phyloP scores from a whole-genome alignment of 2,888 invertebrate species.

The Emmelina monodactyla region DNA sequence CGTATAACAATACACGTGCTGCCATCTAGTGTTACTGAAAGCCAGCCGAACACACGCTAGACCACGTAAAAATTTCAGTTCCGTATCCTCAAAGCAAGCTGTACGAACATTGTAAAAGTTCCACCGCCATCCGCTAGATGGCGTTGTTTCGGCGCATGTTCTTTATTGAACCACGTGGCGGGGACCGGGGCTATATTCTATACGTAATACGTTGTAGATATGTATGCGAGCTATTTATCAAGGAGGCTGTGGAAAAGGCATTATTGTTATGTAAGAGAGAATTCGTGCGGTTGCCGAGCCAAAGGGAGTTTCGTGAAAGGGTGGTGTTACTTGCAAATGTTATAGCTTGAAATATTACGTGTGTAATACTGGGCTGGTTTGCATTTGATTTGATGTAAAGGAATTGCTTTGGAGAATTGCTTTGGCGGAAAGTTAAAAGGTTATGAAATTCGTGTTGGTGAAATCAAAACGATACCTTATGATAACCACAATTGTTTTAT shows the following conservation, averaged over 20 bases:
- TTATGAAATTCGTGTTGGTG: background rate
- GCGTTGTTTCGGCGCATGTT: slow-evolving; percentile 28
- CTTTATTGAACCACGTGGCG: slow-evolving; percentile 59
- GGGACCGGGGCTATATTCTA: slow-evolving; percentile 19
- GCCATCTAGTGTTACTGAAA: slow-evolving; percentile 35
- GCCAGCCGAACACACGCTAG: slow-evolving; percentile 8
- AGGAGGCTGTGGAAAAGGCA: slow-evolving; percentile 44
- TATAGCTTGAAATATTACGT: slow-evolving; percentile 45
- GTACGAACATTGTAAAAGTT: slow-evolving; percentile 16
- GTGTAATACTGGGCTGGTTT: slow-evolving; percentile 38
- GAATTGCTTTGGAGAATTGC: background rate
- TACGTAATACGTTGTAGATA: slow-evolving; percentile 15
- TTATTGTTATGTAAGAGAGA: slow-evolving; percentile 62
- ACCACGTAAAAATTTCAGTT: background rate
- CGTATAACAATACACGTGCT: slow-evolving; percentile 22
- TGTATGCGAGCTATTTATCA: slow-evolving; percentile 29
- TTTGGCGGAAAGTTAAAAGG: background rate
- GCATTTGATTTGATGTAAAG: slow-evolving; percentile 22
- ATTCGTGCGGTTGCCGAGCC: slow-evolving; percentile 54
- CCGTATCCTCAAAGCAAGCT: background rate
- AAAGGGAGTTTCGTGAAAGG: slow-evolving; percentile 38
- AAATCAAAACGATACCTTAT: too few relatives aligned
- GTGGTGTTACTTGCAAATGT: slow-evolving; percentile 42
- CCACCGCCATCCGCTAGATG: slow-evolving; percentile 46
- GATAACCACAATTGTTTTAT: too few relatives aligned